Evolutionary conservation across 2,888 invertebrate species (phyloP).

Genomic region (Drosophila melanosoma): DNA sequence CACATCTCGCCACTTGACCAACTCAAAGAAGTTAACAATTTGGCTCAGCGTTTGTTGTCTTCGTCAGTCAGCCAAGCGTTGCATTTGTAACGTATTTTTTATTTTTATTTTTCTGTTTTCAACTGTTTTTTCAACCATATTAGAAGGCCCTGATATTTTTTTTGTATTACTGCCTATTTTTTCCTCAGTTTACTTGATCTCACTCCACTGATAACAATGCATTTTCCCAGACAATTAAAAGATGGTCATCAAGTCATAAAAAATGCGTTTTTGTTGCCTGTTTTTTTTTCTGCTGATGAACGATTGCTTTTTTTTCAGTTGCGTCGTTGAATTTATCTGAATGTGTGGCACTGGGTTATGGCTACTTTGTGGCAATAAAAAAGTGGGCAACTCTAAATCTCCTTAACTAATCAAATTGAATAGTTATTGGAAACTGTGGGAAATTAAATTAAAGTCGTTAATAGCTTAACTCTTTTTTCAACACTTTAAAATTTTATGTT

Average conservation of each 20-base stretch:
- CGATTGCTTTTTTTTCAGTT: constrained; percentile 30
- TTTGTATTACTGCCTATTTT: constrained; percentile 20
- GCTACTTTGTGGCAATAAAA: constrained; percentile 26
- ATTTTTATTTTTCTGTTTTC: background rate
- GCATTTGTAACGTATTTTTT: constrained; percentile 74
- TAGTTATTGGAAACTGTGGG: background rate
- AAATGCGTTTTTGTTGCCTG: constrained; percentile 31
- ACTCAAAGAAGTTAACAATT: constrained; percentile 16
- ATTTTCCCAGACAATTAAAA: constrained; percentile 77
- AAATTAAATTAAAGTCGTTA: background rate
- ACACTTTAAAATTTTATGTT: background rate
- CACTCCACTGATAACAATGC: constrained; percentile 52
- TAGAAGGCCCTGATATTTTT: constrained; percentile 33
- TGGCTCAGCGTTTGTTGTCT: constrained; percentile 13
- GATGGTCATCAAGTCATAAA: constrained; percentile 57
- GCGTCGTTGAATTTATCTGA: background rate
- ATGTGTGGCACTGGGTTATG: constrained; percentile 50
- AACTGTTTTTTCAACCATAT: constrained; percentile 16
- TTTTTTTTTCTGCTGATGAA: constrained; percentile 18
- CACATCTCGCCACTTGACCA: constrained; percentile 64
- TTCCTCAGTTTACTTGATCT: constrained; percentile 48
- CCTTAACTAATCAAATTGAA: constrained; percentile 14
- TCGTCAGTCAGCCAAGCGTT: constrained; percentile 66
- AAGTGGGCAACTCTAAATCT: background rate
- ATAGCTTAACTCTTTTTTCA: background rate